phyloP scores from a whole-genome alignment of 2,113 vertebrate genomes.

The Prochilodus magdalenae region DNA sequence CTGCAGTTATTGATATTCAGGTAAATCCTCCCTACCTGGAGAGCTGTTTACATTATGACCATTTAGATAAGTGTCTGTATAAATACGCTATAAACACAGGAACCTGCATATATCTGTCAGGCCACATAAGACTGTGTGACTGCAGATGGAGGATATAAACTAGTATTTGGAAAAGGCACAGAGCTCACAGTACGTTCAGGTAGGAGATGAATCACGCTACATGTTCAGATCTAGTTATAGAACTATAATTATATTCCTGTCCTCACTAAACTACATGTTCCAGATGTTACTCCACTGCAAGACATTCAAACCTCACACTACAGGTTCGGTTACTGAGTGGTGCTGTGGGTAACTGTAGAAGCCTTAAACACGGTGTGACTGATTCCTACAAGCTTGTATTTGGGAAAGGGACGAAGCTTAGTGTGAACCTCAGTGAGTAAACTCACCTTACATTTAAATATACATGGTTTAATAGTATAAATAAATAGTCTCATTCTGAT shows the following conservation, averaged over 20 bases:
- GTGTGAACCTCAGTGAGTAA: neutral
- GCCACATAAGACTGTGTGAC: constrained; percentile 38
- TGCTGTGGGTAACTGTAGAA: neutral
- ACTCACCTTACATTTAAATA: too few species aligned
- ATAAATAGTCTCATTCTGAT: too few species aligned
- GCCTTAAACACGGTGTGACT: constrained; percentile 13
- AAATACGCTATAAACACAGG: too few species aligned
- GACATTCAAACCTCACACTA: neutral
- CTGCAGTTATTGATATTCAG: too few species aligned
- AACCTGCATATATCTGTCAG: neutral
- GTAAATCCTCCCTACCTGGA: too few species aligned
- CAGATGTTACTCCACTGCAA: neutral
- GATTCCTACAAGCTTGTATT: constrained; percentile 5
- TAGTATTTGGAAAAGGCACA: constrained; percentile 53
- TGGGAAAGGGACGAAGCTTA: constrained; percentile 18
- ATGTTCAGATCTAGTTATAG: too few species aligned
- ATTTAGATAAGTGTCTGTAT: too few species aligned
- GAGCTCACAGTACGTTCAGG: constrained; percentile 48
- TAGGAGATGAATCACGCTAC: neutral
- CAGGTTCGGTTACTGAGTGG: neutral
- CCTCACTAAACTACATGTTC: neutral
- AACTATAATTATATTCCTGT: too few species aligned
- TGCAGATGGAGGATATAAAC: constrained; percentile 3
- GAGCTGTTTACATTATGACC: too few species aligned
- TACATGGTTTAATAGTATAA: too few species aligned